Conservation (phyloP, 1,140 invertebrate species). For the Xylocopa sonorina region DNA sequence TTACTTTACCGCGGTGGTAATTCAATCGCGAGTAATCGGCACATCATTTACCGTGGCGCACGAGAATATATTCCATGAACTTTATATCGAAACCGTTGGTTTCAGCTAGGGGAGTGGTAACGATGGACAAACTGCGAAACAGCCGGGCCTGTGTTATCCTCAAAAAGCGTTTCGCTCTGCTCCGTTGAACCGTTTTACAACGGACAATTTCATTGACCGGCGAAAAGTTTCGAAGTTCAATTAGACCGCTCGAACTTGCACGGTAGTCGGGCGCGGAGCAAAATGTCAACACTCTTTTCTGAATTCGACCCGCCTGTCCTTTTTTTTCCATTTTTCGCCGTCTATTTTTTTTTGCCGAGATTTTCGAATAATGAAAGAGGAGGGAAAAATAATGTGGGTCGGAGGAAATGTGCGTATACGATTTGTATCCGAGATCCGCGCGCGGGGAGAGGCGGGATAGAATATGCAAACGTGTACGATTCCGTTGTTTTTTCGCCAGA, state of each 20-base stretch:
- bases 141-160: not conserved
- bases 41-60: not conserved
- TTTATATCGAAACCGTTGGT: not conserved
- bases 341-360: not conserved
- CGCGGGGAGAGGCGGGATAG: not conserved
- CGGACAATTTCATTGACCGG: not conserved
- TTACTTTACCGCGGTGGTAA: slow-evolving; percentile 11
- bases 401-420: not conserved
- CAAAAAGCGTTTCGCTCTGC: not conserved
- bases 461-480: slow-evolving; percentile 36
- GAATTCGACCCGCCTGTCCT: no score
- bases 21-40: slow-evolving; percentile 10
- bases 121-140: not conserved
- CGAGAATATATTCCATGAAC: not conserved
- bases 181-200: not conserved
- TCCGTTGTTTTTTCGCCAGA: slow-evolving; percentile 8
- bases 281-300: no score
- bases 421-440: not conserved
- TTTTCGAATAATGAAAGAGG: not conserved
- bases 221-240: not conserved
- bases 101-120: not conserved
- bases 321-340: not conserved
- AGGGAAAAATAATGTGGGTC: not conserved
- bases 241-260: not conserved
- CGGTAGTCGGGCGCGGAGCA: no score